These are phyloP conservation scores for Cichlasoma orientale DNA, from an alignment of 2,797 vertebrate species.

Conservation along the genomic window DNA sequence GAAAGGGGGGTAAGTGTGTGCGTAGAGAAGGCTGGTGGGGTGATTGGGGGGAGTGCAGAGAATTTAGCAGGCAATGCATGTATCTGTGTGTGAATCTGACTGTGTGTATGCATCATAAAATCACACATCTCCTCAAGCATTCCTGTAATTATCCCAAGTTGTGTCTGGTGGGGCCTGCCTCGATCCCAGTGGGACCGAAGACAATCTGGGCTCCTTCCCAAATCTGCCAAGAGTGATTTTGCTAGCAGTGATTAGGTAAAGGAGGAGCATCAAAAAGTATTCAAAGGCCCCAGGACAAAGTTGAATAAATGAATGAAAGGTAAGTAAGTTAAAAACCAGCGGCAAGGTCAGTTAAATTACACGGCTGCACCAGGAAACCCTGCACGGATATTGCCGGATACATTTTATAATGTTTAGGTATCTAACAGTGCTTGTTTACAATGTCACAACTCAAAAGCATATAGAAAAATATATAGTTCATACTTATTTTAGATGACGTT, in stretches of 20 bases:
- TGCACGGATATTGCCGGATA: not conserved
- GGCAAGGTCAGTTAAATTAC: conserved; percentile 4
- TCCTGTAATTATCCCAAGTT: conserved; percentile 66
- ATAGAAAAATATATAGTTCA: not conserved
- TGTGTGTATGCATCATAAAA: conserved; percentile 15
- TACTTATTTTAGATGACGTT: not conserved
- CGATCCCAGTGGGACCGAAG: conserved; percentile 39
- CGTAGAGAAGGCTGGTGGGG: not conserved
- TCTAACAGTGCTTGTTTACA: not conserved
- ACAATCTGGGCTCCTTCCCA: conserved; percentile 57
- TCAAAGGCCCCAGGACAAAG: conserved; percentile 35
- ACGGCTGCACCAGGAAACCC: not conserved
- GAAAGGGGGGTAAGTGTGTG: conserved; percentile 6
- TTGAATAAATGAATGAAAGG: conserved; percentile 42
- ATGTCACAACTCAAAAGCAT: not conserved
- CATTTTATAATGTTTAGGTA: not conserved
- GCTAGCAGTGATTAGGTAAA: conserved; percentile 56
- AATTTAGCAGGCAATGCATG: conserved; percentile 12
- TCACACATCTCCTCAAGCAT: conserved; percentile 45
- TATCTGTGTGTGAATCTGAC: conserved; percentile 1
- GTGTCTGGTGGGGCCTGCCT: conserved; percentile 52
- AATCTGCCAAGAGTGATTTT: conserved; percentile 48
- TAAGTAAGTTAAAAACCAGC: conserved; percentile 29
- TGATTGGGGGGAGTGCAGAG: conserved; percentile 6
- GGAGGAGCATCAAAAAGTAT: conserved; percentile 51